phyloP scores from a whole-genome alignment of 2,888 invertebrate genomes.

The Pheosia tremula region DNA sequence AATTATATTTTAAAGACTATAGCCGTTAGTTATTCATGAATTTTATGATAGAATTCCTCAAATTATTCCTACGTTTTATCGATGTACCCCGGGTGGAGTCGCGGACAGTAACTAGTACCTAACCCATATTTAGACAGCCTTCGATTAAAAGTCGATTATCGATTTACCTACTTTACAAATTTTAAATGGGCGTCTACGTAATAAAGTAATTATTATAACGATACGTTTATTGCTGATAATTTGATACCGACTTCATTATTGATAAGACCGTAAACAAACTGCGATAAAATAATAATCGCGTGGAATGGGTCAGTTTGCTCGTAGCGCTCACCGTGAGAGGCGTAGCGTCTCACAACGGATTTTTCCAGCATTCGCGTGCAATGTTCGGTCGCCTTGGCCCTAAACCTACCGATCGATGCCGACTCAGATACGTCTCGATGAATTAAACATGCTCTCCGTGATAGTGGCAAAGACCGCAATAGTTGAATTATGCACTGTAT shows the following conservation, averaged over 20 bases:
- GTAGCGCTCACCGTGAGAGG: neutral
- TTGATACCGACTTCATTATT: neutral
- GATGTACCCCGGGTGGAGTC: too few relatives aligned
- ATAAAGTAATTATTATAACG: too few relatives aligned
- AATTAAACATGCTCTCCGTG: slow-evolving; percentile 27
- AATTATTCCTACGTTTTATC: too few relatives aligned
- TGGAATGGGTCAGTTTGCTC: neutral
- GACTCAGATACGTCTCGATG: slow-evolving; percentile 32
- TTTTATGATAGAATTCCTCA: too few relatives aligned
- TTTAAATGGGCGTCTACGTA: neutral
- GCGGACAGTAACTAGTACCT: too few relatives aligned
- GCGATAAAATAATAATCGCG: neutral
- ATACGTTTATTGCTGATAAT: neutral
- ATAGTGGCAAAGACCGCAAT: neutral
- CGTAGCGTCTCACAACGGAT: slow-evolving; percentile 18
- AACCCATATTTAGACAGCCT: too few relatives aligned
- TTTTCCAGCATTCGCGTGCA: slow-evolving; percentile 49
- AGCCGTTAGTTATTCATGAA: too few relatives aligned
- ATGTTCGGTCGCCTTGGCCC: slow-evolving; percentile 50
- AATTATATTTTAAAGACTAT: too few relatives aligned
- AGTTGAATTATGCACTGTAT: neutral
- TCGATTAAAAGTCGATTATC: too few relatives aligned
- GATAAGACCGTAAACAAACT: neutral
- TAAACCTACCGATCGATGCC: slow-evolving; percentile 38
- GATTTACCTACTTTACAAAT: too few relatives aligned